A percentile compares a stretch with the other conserved stretches of the same genome.
Evolutionary conservation across 2,797 vertebrate genomes (phyloP).

Genomic region (Oceanodroma leucorhoa): DNA sequence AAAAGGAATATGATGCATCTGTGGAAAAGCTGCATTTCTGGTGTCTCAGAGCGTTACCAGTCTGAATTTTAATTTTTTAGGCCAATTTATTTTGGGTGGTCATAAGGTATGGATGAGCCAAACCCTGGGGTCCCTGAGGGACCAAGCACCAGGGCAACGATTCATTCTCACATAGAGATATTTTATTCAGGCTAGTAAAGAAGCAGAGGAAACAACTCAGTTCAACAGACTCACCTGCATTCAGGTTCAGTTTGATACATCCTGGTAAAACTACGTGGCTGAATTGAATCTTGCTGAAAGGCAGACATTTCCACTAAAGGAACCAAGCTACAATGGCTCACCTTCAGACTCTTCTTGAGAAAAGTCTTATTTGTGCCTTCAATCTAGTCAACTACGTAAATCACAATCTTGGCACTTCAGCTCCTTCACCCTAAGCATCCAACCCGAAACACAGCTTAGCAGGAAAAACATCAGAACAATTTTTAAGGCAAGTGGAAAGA

Average conservation of each 20-base stretch:
- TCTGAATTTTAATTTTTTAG: neutral
- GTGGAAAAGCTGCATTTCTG: neutral
- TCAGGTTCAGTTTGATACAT: neutral
- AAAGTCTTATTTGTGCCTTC: neutral
- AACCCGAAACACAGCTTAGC: neutral
- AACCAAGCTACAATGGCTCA: neutral
- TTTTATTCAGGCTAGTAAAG: neutral
- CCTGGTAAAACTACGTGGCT: neutral
- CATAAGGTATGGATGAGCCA: neutral
- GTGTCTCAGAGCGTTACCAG: neutral
- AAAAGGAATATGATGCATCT: neutral
- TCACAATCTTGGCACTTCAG: neutral
- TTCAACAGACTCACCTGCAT: neutral
- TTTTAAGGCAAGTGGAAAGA: neutral
- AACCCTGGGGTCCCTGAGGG: neutral
- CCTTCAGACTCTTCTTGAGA: neutral
- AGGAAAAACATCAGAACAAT: neutral
- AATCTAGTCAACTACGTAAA: neutral
- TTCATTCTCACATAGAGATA: neutral
- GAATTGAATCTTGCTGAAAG: neutral
- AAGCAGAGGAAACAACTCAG: neutral
- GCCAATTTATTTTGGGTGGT: neutral
- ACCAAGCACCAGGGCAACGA: neutral
- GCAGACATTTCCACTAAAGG: neutral
- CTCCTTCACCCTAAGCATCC: neutral